Base-by-base conservation (phyloP, 1,140 invertebrate genomes). In the Cydia pomonella region DNA sequence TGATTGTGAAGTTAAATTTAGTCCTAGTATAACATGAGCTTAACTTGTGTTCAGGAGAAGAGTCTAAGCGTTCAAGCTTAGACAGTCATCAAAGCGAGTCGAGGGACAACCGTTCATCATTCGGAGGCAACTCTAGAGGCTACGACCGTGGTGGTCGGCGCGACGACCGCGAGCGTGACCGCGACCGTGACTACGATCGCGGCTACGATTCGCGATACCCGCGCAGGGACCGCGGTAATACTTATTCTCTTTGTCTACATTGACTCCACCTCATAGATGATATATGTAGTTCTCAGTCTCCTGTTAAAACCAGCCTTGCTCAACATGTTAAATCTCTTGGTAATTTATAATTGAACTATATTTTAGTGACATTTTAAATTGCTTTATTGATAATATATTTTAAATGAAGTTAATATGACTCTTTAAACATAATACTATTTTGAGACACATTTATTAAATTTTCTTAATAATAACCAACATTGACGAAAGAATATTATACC, bases 91-190 rank as follows among this genome's bases (percentile, higher is more conserved):
- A 87, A 71, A 91, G 85, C 77, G 92, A 93, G 80, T 83, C 89
- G 72, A 87, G 93, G 77, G 94, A 94, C 77, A 91, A 87, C 80
- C 94, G 87, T 83, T 94, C 94, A 89, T 92, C 93, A 93, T 93
- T 88, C 80, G 90, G 90, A 87, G 87, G 91, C 86, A 93, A 91
- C 79, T 86, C 91, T 87, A 92, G 93, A 75, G 94, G 86, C 75
- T 89, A 87, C 88, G 91, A 92, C 86, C 91, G 91, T 86, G 89
- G 90, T 87, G 94, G 94, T 79, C 92, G 92, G 85, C 93, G 92
- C 85, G 94, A 95, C 82, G 94, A 95, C 80, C 93, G 94, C 84
- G 93, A 93, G 77, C 85, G 85, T 80, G 89, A 92, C 84, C 90
- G 93, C 87, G 94, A 92, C 77, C 92, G 92, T 84, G 93, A 93